Conservation (phyloP, 92 coral and sea anemone species). For the Pocillopora grandis region DNA sequence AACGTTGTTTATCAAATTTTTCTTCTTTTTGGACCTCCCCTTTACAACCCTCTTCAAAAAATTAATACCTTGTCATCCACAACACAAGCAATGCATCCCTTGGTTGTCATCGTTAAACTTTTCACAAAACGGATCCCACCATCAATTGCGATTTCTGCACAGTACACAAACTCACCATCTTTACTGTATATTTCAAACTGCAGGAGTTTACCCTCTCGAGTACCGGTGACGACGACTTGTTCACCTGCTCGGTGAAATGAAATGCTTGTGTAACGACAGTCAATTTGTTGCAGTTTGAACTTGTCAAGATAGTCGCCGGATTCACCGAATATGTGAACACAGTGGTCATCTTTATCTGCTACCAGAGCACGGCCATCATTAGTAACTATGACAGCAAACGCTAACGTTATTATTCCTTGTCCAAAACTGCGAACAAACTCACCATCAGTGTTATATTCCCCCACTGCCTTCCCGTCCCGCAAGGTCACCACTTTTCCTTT, state of each 20-base stretch:
- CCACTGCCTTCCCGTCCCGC: too few species aligned
- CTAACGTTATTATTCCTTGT: not conserved
- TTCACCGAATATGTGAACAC: not conserved
- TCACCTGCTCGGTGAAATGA: slow-evolving; percentile 13
- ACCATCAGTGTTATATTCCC: not conserved
- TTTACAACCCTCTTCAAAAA: too few species aligned
- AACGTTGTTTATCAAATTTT: too few species aligned
- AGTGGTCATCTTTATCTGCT: not conserved
- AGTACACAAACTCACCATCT: too few species aligned
- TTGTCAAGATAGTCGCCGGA: not conserved
- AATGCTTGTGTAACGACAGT: not conserved
- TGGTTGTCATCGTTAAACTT: too few species aligned
- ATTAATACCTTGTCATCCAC: too few species aligned
- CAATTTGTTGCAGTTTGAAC: not conserved
- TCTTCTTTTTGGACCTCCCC: too few species aligned
- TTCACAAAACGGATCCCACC: rapidly evolving
- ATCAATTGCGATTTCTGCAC: too few species aligned
- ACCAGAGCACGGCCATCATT: not conserved
- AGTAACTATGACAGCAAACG: not conserved
- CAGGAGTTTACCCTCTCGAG: too few species aligned
- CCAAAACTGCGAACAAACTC: not conserved
- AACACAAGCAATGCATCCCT: too few species aligned
- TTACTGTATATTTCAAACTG: too few species aligned
- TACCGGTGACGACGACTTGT: not conserved
- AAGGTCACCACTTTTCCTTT: not conserved